Conservation (phyloP, 2,113 vertebrate species). For the Odobenus rosmarus region DNA sequence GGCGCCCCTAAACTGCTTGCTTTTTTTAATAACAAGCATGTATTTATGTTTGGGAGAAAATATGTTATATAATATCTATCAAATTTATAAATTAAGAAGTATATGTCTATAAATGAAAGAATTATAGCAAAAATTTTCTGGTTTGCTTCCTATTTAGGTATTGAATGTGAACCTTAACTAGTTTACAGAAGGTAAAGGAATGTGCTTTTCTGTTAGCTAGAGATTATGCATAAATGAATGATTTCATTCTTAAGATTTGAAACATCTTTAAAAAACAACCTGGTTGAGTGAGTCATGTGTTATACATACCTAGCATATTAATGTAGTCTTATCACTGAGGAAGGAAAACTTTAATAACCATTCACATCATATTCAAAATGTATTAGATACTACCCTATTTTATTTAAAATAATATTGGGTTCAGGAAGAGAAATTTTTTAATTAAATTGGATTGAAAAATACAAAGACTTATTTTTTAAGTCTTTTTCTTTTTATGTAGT, state of each 20-base stretch:
- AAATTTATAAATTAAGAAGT: constrained; percentile 37
- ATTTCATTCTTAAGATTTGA: constrained; percentile 41
- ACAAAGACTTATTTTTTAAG: constrained; percentile 15
- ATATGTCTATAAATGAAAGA: constrained; percentile 33
- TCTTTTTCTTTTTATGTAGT: constrained; percentile 30
- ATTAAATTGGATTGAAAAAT: constrained; percentile 2
- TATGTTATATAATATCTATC: not conserved
- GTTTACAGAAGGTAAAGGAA: not conserved
- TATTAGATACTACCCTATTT: constrained; percentile 36
- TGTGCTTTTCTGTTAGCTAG: not conserved
- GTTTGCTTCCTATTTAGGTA: constrained; percentile 4
- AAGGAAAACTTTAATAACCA: constrained; percentile 6
- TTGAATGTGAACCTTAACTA: constrained; percentile 11
- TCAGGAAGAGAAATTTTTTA: constrained; percentile 9
- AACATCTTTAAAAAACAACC: constrained; percentile 39
- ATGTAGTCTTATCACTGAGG: not conserved
- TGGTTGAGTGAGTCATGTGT: not conserved
- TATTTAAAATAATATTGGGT: constrained; percentile 35
- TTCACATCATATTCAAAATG: not conserved
- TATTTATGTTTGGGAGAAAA: constrained; percentile 30
- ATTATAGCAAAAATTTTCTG: not conserved
- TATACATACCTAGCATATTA: not conserved
- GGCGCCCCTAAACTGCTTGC: not conserved
- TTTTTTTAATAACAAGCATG: not conserved
- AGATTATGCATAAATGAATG: not conserved